Percentiles rank a stretch among this genome's conserved stretches.
phyloP scores from a whole-genome alignment of 2,888 invertebrate species.

The Notocelia uddmanniana region DNA sequence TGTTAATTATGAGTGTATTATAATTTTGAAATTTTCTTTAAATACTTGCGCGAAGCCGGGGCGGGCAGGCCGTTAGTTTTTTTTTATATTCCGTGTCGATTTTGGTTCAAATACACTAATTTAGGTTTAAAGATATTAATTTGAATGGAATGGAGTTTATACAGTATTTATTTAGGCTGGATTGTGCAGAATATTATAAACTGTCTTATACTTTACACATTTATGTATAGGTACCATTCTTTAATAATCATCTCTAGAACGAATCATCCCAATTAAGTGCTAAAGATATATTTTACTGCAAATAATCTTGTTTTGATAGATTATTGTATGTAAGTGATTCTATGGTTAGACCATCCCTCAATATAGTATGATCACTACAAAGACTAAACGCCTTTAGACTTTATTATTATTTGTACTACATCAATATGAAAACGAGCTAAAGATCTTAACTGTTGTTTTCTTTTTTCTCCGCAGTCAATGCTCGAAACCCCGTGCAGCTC shows the following conservation, averaged over 20 bases:
- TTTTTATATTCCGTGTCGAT: too few relatives aligned
- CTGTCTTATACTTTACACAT: too few relatives aligned
- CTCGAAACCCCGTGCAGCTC: constrained; percentile 28
- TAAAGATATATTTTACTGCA: too few relatives aligned
- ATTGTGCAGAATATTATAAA: too few relatives aligned
- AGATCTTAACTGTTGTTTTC: constrained; percentile 21
- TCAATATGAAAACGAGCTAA: constrained; percentile 27
- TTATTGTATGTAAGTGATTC: not conserved
- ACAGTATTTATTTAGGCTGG: too few relatives aligned
- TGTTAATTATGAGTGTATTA: too few relatives aligned
- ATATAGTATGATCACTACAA: not conserved
- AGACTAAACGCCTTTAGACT: constrained; percentile 1
- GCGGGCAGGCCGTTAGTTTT: too few relatives aligned
- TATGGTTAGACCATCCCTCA: not conserved
- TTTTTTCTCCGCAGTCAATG: constrained; percentile 40
- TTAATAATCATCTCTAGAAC: too few relatives aligned
- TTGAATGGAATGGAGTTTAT: not conserved
- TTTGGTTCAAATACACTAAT: not conserved
- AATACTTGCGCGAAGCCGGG: too few relatives aligned
- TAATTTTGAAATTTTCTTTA: too few relatives aligned
- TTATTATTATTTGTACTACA: constrained; percentile 27
- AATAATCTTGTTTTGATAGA: not conserved
- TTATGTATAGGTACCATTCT: too few relatives aligned
- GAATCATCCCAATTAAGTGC: too few relatives aligned
- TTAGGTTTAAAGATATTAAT: not conserved